phyloP scores from a whole-genome alignment of 1,140 invertebrate species.

The Pachyrhynchus sulphureomaculatus region DNA sequence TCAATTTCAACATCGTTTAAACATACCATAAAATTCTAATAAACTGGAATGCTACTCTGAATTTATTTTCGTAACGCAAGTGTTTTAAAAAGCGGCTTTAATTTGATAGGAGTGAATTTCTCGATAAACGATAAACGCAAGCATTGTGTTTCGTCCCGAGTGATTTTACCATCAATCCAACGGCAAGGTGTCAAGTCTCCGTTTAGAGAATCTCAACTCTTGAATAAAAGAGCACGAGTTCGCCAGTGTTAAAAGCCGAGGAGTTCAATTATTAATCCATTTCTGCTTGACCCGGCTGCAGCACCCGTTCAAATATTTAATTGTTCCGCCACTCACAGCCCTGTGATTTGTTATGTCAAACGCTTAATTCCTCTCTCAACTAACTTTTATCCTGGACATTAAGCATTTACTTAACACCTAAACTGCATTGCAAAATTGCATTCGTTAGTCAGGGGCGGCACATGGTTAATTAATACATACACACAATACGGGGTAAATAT shows the following conservation, averaged over 20 bases:
- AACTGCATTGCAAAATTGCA: slow-evolving; percentile 6
- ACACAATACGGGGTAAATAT: no score
- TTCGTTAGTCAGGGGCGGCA: no score
- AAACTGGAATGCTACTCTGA: no score
- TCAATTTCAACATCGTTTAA: no score
- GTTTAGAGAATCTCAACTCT: slow-evolving; percentile 49
- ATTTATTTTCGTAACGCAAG: no score
- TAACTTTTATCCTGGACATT: slow-evolving; percentile 35
- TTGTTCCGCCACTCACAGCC: slow-evolving; percentile 49
- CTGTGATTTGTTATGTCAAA: slow-evolving; percentile 53
- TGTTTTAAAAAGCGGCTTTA: no score
- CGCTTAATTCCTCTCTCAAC: slow-evolving; percentile 43
- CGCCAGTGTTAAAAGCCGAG: slow-evolving; percentile 52
- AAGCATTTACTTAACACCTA: slow-evolving; percentile 31
- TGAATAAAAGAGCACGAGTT: slow-evolving; percentile 52
- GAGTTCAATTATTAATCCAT: slow-evolving; percentile 50
- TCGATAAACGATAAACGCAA: slow-evolving; percentile 15
- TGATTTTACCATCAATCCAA: slow-evolving; percentile 50
- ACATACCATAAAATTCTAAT: no score
- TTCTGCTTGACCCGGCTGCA: slow-evolving; percentile 49
- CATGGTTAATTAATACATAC: no score
- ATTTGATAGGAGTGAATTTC: no score
- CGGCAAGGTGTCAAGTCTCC: slow-evolving; percentile 51
- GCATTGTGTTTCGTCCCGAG: slow-evolving; percentile 25
- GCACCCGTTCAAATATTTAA: slow-evolving; percentile 52